Base-by-base conservation (phyloP, 2,797 vertebrate species). In the Sebastes matsubarae region DNA sequence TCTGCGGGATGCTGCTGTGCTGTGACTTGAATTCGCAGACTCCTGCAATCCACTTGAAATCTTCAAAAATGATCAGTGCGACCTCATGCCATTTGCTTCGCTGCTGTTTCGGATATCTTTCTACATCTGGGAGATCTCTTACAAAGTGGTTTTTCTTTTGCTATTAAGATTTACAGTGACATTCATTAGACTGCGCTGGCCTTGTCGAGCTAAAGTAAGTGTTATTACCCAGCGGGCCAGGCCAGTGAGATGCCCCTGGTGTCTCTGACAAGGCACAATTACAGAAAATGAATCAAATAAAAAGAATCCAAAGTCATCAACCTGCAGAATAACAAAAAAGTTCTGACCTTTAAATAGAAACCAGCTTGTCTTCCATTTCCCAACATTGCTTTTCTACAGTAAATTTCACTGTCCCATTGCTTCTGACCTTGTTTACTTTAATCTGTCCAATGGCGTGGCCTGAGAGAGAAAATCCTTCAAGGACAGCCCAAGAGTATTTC, bases 401-500 rank as follows among this genome's bases (percentile, higher is more conserved):
- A 54, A 57, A 36, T 67, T 24, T 60, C 8, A 5, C 22, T 54
- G 80, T 79, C 64, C 52, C 34, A 36, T 85, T 20, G 8, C 55
- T 72, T 34, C 73, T 86, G 88, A 93, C 90, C 88, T 92, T 92
- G 82, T 89, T 88, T 84, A 75, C 80, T 88, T 87, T 87, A 90
- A 87, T 89, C 82, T 32, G 46, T 75, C 30, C 75, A 27, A 1
- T 12, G 8, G 30, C 73, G 4, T 22, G 58, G 63, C 78, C 72
- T 4, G 60, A 27, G 50, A 61, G 71, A 59, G 55, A 55, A 86
- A 87, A 89, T 88, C 80, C 71, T 84, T 74, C 82, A 83, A 89
- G 79, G 90, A 73, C 87, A 42, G 52, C 80, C 60, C 38, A 11
- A 57, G 46, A 87, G 68, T 84, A 36, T 81, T 81, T 70, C 20